Percentiles rank a stretch among this genome's conserved stretches.
Conservation (phyloP, 2,113 vertebrate genomes). For the Sporophila hypoxantha region DNA sequence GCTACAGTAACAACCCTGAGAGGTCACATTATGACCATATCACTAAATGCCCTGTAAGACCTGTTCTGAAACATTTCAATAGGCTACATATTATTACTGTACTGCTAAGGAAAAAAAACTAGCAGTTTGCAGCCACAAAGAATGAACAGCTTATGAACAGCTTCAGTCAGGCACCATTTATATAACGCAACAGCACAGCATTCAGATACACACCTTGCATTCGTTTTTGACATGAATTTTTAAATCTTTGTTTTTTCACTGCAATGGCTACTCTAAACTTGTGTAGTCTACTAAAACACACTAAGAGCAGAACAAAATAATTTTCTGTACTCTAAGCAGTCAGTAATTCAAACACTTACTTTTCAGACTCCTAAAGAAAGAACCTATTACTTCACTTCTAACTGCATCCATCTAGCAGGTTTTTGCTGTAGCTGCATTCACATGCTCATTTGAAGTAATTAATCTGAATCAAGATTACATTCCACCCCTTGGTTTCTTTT, state of each 20-base stretch:
- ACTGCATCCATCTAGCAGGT: conserved; percentile 14
- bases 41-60: not conserved
- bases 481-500: conserved; percentile 32
- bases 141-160: not conserved
- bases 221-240: not conserved
- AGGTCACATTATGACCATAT: not conserved
- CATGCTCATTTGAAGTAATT: conserved; percentile 54
- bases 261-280: not conserved
- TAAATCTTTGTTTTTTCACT: not conserved
- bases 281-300: not conserved
- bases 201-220: not conserved
- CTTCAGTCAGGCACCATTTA: not conserved
- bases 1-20: not conserved
- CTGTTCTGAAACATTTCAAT: not conserved
- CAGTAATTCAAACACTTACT: not conserved
- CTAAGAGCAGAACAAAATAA: not conserved
- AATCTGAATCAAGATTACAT: conserved; percentile 47
- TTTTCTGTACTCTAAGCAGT: not conserved
- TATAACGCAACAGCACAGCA: not conserved
- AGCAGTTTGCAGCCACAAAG: not conserved
- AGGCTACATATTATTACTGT: not conserved
- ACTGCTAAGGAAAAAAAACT: not conserved
- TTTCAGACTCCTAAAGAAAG: conserved; percentile 33
- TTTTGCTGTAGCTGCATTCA: conserved; percentile 53
- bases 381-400: conserved; percentile 34